Evolutionary conservation across 2,888 invertebrate species (phyloP), one percentile per base, ranked within the genome.

Genomic region (Drosophila affinis): DNA sequence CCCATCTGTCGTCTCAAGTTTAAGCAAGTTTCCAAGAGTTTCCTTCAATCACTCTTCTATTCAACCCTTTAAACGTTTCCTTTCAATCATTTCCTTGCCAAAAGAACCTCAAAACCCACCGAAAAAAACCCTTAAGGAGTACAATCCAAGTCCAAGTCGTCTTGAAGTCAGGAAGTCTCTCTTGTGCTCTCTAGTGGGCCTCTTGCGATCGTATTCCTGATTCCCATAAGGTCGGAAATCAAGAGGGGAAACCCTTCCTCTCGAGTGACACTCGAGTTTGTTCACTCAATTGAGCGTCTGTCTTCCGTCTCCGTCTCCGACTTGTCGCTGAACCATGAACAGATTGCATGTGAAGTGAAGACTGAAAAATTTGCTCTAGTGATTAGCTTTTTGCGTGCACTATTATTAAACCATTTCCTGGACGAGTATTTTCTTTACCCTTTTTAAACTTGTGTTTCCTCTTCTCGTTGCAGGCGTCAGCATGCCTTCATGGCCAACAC

Each of bases 391-490:
- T 78, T 77, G 83, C 76, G 83, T 85, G 86, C 83, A 55, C 57
- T 79, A 73, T 82, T 75, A 79, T 85, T 77, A 81, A 65, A 53
- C 49, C 52, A 69, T 60, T 81, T 79, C 75, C 78, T 67, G 75
- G 3, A 21, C 18, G 18, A 21, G 18, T 77, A 47, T 62, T 34
- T 34, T 34, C 12, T 12, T 34, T 59, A 79, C 76, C 75, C 78
- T 67, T 74, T 51, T 63, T 45, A 58, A 24, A 5, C 5, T 7
- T 47, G 21, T 21, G 3, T 53, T 61, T 24, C 27, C 39, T 47
- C 21, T 44, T 56, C 32, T 32, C 49, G 17, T 91, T 91, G 65
- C 93, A 95, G 95, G 93, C 95, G 95, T 91, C 95, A 95, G 92
- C 95, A 95, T 93, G 92, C 93, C 70, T 92, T 93, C 76, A 89